A percentile compares a stretch with the other conserved stretches of the same genome.
These are phyloP conservation scores for Gastracanthus pulcherrimus DNA, from an alignment of 2,888 invertebrate genomes.

Conservation along the genomic window DNA sequence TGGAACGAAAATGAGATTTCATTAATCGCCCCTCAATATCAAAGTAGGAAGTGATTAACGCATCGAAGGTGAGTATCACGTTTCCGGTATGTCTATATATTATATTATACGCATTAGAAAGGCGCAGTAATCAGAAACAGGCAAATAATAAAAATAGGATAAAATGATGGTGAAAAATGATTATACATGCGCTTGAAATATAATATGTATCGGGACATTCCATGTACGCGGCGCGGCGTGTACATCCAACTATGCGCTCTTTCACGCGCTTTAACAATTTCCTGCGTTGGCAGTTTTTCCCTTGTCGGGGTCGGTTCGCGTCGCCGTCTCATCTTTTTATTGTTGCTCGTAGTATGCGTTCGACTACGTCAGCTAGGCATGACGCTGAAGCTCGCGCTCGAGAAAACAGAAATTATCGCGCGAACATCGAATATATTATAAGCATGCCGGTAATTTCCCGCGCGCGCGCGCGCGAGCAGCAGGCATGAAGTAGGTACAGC, in stretches of 20 bases:
- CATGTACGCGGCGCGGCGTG: constrained; percentile 19
- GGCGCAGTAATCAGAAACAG: constrained; percentile 1
- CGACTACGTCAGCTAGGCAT: constrained; percentile 61
- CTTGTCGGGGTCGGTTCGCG: constrained; percentile 19
- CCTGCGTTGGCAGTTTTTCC: constrained; percentile 56
- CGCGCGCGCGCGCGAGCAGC: constrained; percentile 41
- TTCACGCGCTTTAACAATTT: constrained; percentile 58
- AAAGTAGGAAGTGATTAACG: not conserved
- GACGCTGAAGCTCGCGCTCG: constrained; percentile 57
- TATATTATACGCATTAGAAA: not conserved
- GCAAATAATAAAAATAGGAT: constrained; percentile 26
- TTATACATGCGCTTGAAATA: not conserved
- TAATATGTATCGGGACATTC: constrained; percentile 49
- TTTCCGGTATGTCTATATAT: constrained; percentile 6
- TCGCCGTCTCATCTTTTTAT: constrained; percentile 42
- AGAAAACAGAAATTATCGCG: constrained; percentile 66
- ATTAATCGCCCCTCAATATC: too few relatives aligned
- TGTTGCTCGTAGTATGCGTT: not conserved
- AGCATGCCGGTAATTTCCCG: constrained; percentile 62
- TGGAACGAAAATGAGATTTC: too few relatives aligned
- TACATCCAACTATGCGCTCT: constrained; percentile 35
- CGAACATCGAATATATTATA: constrained; percentile 63
- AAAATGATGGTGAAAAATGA: too few relatives aligned
- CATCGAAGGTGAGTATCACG: not conserved
- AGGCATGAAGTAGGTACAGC: constrained; percentile 4